These are phyloP conservation scores for Phyto melanocephala DNA, from an alignment of 2,888 invertebrate species.

Conservation along the genomic window DNA sequence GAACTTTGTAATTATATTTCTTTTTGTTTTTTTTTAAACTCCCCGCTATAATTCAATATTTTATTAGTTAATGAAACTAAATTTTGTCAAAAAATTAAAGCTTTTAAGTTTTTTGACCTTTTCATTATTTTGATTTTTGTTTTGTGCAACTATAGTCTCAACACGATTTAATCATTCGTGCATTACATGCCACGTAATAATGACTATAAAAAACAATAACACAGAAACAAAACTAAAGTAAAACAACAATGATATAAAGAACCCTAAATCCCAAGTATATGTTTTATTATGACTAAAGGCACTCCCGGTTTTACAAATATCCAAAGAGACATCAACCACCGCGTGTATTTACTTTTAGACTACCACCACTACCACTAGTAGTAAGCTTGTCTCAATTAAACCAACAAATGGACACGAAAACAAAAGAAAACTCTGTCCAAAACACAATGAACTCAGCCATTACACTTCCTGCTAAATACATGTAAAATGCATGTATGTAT, in stretches of 20 bases:
- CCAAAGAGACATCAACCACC: background rate
- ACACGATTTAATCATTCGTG: slow-evolving; percentile 63
- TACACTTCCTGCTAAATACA: background rate
- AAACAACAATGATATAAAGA: slow-evolving; percentile 18
- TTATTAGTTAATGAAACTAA: background rate
- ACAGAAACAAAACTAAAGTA: background rate
- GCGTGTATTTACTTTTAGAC: background rate
- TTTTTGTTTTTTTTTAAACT: background rate
- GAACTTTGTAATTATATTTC: background rate
- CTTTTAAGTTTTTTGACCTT: slow-evolving; percentile 43
- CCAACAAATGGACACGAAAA: background rate
- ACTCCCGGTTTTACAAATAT: slow-evolving; percentile 42
- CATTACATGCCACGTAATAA: slow-evolving; percentile 55
- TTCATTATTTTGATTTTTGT: slow-evolving; percentile 20
- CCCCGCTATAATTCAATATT: background rate
- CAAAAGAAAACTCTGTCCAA: background rate
- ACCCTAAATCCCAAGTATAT: slow-evolving; percentile 32
- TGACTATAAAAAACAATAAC: slow-evolving; percentile 15
- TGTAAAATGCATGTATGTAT: background rate
- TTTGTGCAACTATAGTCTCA: background rate
- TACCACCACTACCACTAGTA: background rate
- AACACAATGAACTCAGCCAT: background rate
- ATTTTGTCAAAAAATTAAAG: background rate
- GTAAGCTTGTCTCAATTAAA: slow-evolving; percentile 14
- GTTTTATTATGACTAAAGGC: slow-evolving; percentile 37